Evolutionary conservation across 37 sponge, comb jelly and placozoan species (phyloP), one percentile per base, ranked within the genome.

Genomic region (Hormiphora californensis): DNA sequence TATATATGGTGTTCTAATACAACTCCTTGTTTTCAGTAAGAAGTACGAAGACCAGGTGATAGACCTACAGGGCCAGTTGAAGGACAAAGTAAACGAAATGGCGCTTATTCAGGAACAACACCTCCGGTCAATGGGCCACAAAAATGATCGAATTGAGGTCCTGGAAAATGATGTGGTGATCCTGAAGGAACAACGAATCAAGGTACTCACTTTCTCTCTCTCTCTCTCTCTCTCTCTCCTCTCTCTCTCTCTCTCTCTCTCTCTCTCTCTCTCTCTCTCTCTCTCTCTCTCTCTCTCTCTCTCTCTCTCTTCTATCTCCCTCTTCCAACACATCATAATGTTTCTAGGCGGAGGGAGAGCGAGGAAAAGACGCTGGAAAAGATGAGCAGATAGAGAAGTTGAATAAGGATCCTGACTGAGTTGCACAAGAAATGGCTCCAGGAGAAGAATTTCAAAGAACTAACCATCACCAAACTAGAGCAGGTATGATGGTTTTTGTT

Each of bases 61-160:
- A 19, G 68, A 67, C 4, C 36, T 67, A 3, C 19, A 28, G 4
- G 34, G 34, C 17, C 35, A 67, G 19, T 36, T 67, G 2, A 67
- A 67, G 39, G 68, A 67, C 68, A 67, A 67, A 39, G 68, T 36
- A 67, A 67, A 67, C 68, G 68, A 67, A 39, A 21, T 12, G 39
- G 19, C 38, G 36, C 19, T 67, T 4, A 32, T 67, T 3, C 38
- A 67, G 34, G 68, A 67, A 39, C 68, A 67, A 34, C 68, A 67
- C 8, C 1, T 21, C 17, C 12, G 4, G 12, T 36, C 19, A 30
- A 67, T 67, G 7, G 34, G 34, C 4, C 38, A 67, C 2, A 67
- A 67, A 31, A 39, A 67, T 21, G 35, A 36, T 31, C 31, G 34
- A 39, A 67, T 67, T 19, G 68, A 67, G 68, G 68, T 67, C 7